These are phyloP conservation scores for Arnoldichthys spilopterus DNA, from an alignment of 2,797 vertebrate genomes.

Conservation along the genomic window DNA sequence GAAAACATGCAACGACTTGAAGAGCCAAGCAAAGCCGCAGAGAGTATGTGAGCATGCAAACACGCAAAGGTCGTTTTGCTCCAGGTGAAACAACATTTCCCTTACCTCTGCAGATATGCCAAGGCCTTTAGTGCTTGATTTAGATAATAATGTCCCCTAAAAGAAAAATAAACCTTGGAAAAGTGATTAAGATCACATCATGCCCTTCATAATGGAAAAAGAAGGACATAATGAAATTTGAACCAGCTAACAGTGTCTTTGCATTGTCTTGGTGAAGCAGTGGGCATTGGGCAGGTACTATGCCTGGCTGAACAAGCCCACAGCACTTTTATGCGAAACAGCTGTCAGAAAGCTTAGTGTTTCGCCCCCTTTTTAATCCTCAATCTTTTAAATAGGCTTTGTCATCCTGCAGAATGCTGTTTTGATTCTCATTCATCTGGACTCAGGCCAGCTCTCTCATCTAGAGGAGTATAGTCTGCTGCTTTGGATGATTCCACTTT, in stretches of 20 bases:
- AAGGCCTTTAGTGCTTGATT: neutral
- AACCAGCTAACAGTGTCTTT: no score
- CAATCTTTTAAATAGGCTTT: conserved; percentile 57
- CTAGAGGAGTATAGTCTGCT: conserved; percentile 13
- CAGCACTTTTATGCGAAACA: conserved; percentile 58
- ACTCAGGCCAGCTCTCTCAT: conserved; percentile 55
- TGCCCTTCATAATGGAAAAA: conserved; percentile 51
- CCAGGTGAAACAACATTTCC: no score
- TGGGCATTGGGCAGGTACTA: conserved; percentile 63
- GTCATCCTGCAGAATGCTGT: conserved; percentile 52
- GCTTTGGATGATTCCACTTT: neutral
- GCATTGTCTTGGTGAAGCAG: conserved; percentile 66
- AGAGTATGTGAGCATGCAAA: no score
- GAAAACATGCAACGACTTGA: no score
- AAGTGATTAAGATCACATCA: neutral
- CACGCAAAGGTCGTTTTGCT: no score
- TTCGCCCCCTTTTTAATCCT: conserved; percentile 62
- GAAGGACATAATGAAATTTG: conserved; percentile 59
- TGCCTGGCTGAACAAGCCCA: conserved; percentile 57
- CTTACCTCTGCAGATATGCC: no score
- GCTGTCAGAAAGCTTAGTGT: conserved; percentile 59
- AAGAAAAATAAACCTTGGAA: neutral
- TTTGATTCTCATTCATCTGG: conserved; percentile 58
- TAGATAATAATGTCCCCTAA: neutral
- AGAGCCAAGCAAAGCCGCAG: no score